Percentiles rank a stretch among this genome's conserved stretches.
Evolutionary conservation across 2,888 invertebrate genomes (phyloP).

Genomic region (Ischnura elegans): DNA sequence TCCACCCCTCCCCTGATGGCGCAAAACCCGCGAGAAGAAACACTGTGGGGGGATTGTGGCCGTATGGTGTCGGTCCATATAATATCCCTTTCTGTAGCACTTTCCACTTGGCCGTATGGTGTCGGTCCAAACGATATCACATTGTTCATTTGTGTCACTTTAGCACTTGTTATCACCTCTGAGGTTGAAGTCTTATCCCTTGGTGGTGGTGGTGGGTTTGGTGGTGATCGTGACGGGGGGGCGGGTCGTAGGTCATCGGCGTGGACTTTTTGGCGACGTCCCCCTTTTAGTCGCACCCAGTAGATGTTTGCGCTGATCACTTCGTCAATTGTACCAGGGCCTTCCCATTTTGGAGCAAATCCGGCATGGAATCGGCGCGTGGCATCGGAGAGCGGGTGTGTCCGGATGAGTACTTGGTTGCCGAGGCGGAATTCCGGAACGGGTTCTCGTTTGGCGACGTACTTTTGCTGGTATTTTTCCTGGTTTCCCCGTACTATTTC

Average conservation of each 20-base stretch:
- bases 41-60: too few species aligned
- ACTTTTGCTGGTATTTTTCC: not conserved
- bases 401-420: not conserved
- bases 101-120: too few species aligned
- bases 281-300: not conserved
- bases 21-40: too few species aligned
- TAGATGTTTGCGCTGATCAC: not conserved
- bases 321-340: not conserved
- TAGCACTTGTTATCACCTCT: too few species aligned
- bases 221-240: not conserved
- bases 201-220: too few species aligned
- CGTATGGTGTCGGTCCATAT: too few species aligned
- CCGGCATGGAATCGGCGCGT: not conserved
- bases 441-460: not conserved
- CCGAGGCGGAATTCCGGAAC: not conserved
- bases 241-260: not conserved
- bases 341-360: conserved; percentile 12
- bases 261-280: not conserved
- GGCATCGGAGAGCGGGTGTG: not conserved
- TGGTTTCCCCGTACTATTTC: not conserved
- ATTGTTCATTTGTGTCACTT: too few species aligned
- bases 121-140: too few species aligned
- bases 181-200: too few species aligned
- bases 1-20: too few species aligned
- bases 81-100: too few species aligned